Base-by-base conservation (phyloP, 2,888 invertebrate genomes). In the Stenoptilia bipunctidactyla region DNA sequence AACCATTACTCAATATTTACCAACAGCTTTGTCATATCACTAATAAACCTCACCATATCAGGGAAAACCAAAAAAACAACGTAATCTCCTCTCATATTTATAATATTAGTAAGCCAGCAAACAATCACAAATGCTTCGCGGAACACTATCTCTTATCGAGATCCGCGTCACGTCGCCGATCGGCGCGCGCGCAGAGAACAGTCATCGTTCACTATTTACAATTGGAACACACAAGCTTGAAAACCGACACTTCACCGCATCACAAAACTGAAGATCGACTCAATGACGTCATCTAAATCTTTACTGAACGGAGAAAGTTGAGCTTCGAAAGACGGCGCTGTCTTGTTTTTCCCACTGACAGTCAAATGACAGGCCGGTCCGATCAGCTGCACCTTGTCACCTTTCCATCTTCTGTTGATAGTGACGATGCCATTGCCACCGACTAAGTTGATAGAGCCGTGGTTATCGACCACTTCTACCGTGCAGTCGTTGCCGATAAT, bases 261-360 rank as follows among this genome's bases (percentile, higher is more conserved):
- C 42, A 80, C 82, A 45, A 83, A 83, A 8, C 72, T 61, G 58
- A 83, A 83, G 53, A 83, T 74, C 0, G 79, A 77, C 41, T 83
- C 82, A 44, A 83, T 76, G 43, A 82, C 74, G 46, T 80, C 82
- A 53, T 83, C 82, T 61, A 83, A 48, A 20, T 80, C 76, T 48
- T 73, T 79, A 61, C 77, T 79, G 61, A 83, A 82, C 0, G 82
- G 82, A 0, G 82, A 83, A 13, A 82, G 60, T 42, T 82, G 82
- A 4, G 72, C 70, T 51, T 77, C 82, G 48, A 70, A 71, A 1
- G 61, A 60, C 1, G 65, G 63, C 1, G 61, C 49, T 1, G 61
- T 52, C 46, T 73, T 75, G 49, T 66, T 59, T 47, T 77, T 73
- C 12, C 83, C 82, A 0, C 72, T 68, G 0, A 77, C 80, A n/a